Evolutionary conservation across 2,888 invertebrate species (phyloP), one percentile per base, ranked within the genome.

Genomic region (Nematopogon swammerdamellus): DNA sequence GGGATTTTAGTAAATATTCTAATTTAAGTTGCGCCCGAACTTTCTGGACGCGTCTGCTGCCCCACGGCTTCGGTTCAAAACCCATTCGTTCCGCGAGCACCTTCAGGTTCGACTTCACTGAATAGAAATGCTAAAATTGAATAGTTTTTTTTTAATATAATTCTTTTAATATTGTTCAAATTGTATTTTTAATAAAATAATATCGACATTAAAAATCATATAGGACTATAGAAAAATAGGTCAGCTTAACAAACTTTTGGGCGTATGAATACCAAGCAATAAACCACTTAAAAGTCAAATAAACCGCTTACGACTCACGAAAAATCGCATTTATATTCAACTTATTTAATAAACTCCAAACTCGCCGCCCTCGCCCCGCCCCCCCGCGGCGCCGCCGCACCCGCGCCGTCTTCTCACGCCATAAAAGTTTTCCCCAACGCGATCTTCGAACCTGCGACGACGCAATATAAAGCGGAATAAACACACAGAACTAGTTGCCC

Each of bases 381-480:
- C 25, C 25, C 25, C 36, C 36, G 36, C 25, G 57, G n/a, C n/a
- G n/a, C n/a, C n/a, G 19, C 47, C 61, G 59, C 72, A 75, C 76
- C 76, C 76, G 72, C 67, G 66, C 64, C 67, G 72, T 73, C 75
- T 76, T 77, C 76, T 70, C 76, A 72, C 73, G 72, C 67, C 63
- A 62, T 67, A 66, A 70, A 70, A 63, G 65, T 63, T 36, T 36
- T 36, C 11, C 6, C 3, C n/a, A n/a, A 14, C 36, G 11, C 36
- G 11, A 36, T 14, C 3, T 25, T 10, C 36, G 36, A 36, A 36
- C n/a, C 36, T 14, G 36, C n/a, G 8, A 36, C 36, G 3, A 36
- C 11, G 36, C 14, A 14, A 8, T 36, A 14, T 14, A 14, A 14
- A 14, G n/a, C 11, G 8, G 3, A 25, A 25, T 25, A 25, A 25